Percentiles rank a stretch among this genome's conserved stretches.
phyloP scores from a whole-genome alignment of 2,888 invertebrate species.

The Nasonovia ribisnigri region DNA sequence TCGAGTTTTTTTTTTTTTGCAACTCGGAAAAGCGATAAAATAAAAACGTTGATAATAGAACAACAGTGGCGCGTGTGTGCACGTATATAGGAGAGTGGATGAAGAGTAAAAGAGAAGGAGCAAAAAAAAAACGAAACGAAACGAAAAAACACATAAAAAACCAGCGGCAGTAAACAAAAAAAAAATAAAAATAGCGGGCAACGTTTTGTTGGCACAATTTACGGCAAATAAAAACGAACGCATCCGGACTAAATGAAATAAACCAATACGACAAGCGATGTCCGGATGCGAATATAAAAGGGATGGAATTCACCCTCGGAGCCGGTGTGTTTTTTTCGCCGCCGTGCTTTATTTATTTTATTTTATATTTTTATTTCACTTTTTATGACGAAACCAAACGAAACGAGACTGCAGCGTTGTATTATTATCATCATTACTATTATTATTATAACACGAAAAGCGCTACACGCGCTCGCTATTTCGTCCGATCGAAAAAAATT shows the following conservation, averaged over 20 bases:
- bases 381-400: conserved; percentile 52
- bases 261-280: conserved; percentile 64
- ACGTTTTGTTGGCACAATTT: conserved; percentile 65
- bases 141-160: conserved; percentile 38
- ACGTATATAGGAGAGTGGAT: neutral
- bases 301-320: conserved; percentile 55
- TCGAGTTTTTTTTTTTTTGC: conserved; percentile 36
- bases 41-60: conserved; percentile 65
- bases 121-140: conserved; percentile 8
- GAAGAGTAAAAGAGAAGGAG: conserved; percentile 28
- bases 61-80: neutral
- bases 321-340: conserved; percentile 6
- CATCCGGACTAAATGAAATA: conserved; percentile 64
- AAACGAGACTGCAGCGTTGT: conserved; percentile 24
- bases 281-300: conserved; percentile 62
- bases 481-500: conserved; percentile 37
- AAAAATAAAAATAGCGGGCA: conserved; percentile 27
- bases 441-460: neutral
- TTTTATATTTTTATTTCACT: conserved; percentile 28
- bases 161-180: conserved; percentile 26
- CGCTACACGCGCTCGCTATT: neutral
- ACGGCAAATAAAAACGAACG: conserved; percentile 65
- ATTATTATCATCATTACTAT: neutral
- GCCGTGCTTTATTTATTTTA: conserved; percentile 20
- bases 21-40: conserved; percentile 63